These are phyloP conservation scores for Lasiommata megera DNA, from an alignment of 2,888 invertebrate species.

Conservation along the genomic window DNA sequence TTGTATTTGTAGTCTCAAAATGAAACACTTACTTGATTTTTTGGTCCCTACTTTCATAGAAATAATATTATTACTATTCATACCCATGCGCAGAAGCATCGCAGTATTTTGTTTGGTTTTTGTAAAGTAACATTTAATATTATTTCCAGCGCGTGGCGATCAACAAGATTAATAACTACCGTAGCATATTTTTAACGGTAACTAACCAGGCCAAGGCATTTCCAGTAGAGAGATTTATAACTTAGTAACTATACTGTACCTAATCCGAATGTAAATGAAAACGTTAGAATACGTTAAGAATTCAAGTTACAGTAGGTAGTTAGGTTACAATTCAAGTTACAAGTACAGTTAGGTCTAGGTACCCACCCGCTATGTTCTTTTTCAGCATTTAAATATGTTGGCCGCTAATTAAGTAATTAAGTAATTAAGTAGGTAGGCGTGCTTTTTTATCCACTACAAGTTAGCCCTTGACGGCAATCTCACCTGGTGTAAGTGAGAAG, in stretches of 20 bases:
- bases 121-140: neutral
- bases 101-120: no score
- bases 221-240: slow-evolving; percentile 20
- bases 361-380: neutral
- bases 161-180: slow-evolving; percentile 29
- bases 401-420: neutral
- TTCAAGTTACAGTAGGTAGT: neutral
- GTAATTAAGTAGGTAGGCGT: neutral
- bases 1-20: no score
- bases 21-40: no score
- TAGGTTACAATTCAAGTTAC: no score
- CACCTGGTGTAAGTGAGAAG: no score
- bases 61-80: no score
- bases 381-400: neutral
- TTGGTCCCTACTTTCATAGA: no score
- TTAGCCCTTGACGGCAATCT: no score
- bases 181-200: slow-evolving; percentile 22
- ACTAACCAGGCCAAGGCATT: slow-evolving; percentile 32
- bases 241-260: neutral
- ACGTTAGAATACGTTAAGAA: neutral
- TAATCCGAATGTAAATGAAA: slow-evolving; percentile 14
- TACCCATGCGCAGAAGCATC: no score
- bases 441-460: neutral
- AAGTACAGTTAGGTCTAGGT: no score
- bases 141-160: slow-evolving; percentile 16